Evolutionary conservation across 2,888 invertebrate genomes (phyloP), one percentile per base, ranked within the genome.

Genomic region (Pristionchus entomophagus): DNA sequence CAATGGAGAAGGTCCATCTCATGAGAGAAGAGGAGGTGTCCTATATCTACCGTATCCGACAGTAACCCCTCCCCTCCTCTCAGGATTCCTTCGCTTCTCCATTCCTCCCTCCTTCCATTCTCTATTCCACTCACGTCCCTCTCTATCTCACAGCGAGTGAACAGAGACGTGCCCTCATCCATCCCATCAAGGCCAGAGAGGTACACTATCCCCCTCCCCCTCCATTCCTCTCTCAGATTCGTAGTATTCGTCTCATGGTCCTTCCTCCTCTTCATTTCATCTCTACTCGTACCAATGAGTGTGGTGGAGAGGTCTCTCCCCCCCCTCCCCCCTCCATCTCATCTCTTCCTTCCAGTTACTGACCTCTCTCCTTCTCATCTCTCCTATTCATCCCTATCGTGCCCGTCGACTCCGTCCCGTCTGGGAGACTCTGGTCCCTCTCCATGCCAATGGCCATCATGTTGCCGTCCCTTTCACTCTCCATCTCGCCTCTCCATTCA

Each of bases 401-500:
- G 83, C 80, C 49, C 73, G 85, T 41, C 73, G 62, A 6, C 69
- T 86, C 26, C 82, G 77, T 38, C 87, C 87, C 5, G 32, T 88
- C 49, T 88, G 87, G 87, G 78, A 83, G n/a, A 85, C 85, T 29
- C 62, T 83, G n/a, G 10, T 62, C 32, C 83, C 83, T 26, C 59
- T 83, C 35, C 83, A 83, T 51, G 62, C 83, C n/a, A n/a, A n/a
- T 45, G 83, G 83, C 49, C 86, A 86, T 35, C 87, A 88, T 45
- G 84, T 88, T n/a, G 87, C 87, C 26, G 81, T 88, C 17, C 85
- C 84, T n/a, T 88, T 82, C 86, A 82, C 73, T 38, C 82, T 88
- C 35, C 80, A 81, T 19, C 56, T 82, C 38, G 69, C 85, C 19
- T 69, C 85, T 35, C 49, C 65, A 35, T 78, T 85, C 59, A 85